Evolutionary conservation across 1,140 invertebrate genomes (phyloP), one percentile per base, ranked within the genome.

Genomic region (Stegodyphus mimosarum): DNA sequence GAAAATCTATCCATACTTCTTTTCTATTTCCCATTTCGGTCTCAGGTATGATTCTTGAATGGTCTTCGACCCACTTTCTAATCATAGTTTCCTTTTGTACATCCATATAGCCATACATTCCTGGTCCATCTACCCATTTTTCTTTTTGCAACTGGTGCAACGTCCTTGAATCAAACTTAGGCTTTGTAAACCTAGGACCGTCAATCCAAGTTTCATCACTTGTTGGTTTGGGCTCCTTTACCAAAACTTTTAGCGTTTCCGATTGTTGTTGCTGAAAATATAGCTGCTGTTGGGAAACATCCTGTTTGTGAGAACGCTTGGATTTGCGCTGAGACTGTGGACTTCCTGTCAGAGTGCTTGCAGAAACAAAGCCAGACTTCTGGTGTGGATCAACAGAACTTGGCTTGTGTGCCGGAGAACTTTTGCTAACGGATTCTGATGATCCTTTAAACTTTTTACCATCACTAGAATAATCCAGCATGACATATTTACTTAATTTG

Each of bases 141-240:
- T 95, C 93, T 90, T 95, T 95, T 88, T 95, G 92, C 88, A 96
- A 92, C 48, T 88, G 88, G 51, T 89, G 88, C 4, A 87, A 66
- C 6, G 86, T 84, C 52, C 81, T 17, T 6, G 88, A 86, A 60
- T 89, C 89, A 6, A 89, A 87, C 73, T 88, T 88, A 6, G 90
- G 89, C 70, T 95, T 95, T 0, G 95, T 94, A 87, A 97, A 95
- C 88, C 95, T 93, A 0, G 97, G 97, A 2, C 97, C 97, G 91
- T 99, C 97, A 76, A 99, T 96, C 97, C 97, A 99, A 89, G 97
- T 95, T 89, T 98, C 97, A 88, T 97, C 96, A 87, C 92, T 93
- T 87, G 73, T 69, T 2, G 70, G 67, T 49, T 87, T 87, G n/a
- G 53, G 71, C 18, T 86, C 86, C 77, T 77, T 81, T 17, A 60